These are phyloP conservation scores for Sebastolobus alascanus DNA, from an alignment of 2,797 vertebrate genomes.

Conservation along the genomic window DNA sequence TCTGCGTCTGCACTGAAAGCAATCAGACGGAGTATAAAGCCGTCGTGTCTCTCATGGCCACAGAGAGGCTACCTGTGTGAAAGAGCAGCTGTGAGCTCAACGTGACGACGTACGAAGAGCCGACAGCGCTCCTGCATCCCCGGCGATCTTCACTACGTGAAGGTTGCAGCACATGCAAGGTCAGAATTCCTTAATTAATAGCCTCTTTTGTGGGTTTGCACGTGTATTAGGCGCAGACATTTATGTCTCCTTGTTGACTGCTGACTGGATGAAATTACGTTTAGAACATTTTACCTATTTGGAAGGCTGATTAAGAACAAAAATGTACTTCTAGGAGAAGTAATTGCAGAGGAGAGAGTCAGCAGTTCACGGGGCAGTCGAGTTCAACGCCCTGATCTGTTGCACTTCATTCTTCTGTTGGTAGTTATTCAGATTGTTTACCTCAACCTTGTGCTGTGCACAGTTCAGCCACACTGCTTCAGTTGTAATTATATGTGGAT, in stretches of 20 bases:
- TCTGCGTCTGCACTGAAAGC: constrained; percentile 50
- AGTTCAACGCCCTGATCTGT: constrained; percentile 39
- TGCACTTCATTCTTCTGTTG: constrained; percentile 26
- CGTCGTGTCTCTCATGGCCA: constrained; percentile 57
- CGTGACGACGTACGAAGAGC: constrained; percentile 5
- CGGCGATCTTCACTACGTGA: constrained; percentile 4
- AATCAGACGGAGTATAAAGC: constrained; percentile 61
- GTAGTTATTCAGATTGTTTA: constrained; percentile 15
- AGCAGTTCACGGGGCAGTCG: neutral
- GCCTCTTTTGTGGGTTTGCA: neutral
- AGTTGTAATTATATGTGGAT: constrained; percentile 34
- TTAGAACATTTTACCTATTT: neutral
- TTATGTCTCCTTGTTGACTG: neutral
- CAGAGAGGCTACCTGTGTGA: constrained; percentile 51
- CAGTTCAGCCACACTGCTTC: constrained; percentile 1
- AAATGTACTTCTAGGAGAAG: constrained; percentile 3
- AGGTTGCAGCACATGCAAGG: constrained; percentile 40
- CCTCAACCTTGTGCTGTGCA: constrained; percentile 21
- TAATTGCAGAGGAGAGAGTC: neutral
- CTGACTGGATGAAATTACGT: neutral
- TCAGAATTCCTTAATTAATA: constrained; percentile 18
- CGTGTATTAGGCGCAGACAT: neutral
- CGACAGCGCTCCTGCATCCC: neutral
- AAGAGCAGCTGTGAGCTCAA: constrained; percentile 32
- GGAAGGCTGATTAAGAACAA: constrained; percentile 3